Conservation (phyloP, 2,113 vertebrate genomes). For the Paradisaea rubra region DNA sequence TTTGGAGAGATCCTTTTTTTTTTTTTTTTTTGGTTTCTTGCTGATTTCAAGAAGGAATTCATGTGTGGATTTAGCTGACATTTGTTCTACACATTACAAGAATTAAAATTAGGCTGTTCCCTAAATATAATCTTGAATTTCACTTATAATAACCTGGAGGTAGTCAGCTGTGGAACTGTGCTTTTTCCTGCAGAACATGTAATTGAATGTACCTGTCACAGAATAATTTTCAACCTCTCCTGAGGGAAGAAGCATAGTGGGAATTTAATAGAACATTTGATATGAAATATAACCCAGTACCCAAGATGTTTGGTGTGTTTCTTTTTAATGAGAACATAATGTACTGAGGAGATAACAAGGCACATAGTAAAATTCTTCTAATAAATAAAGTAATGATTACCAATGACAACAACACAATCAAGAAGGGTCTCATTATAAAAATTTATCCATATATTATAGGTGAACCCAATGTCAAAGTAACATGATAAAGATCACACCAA, state of each 20-base stretch:
- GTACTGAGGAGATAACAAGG: not conserved
- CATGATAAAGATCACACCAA: not conserved
- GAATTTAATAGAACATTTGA: conserved; percentile 34
- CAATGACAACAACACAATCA: not conserved
- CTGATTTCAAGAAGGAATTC: not conserved
- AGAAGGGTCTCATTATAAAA: not conserved
- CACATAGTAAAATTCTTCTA: not conserved
- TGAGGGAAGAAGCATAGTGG: not conserved
- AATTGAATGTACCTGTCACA: conserved; percentile 48
- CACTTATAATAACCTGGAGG: conserved; percentile 20
- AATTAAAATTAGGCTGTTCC: conserved; percentile 15
- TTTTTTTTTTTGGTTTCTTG: not conserved
- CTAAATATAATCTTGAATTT: conserved; percentile 41
- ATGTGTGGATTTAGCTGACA: not conserved
- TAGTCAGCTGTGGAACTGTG: conserved; percentile 18
- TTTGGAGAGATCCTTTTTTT: not conserved
- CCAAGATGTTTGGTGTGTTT: not conserved
- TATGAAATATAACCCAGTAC: conserved; percentile 18
- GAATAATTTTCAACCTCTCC: conserved; percentile 29
- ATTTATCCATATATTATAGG: not conserved
- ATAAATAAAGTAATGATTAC: not conserved
- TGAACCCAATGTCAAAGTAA: not conserved
- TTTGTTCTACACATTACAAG: not conserved
- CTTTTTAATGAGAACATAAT: conserved; percentile 25
- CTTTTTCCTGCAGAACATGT: conserved; percentile 26